Evolutionary conservation across 2,797 vertebrate genomes (phyloP).

Genomic region (Sebastes miniatus): DNA sequence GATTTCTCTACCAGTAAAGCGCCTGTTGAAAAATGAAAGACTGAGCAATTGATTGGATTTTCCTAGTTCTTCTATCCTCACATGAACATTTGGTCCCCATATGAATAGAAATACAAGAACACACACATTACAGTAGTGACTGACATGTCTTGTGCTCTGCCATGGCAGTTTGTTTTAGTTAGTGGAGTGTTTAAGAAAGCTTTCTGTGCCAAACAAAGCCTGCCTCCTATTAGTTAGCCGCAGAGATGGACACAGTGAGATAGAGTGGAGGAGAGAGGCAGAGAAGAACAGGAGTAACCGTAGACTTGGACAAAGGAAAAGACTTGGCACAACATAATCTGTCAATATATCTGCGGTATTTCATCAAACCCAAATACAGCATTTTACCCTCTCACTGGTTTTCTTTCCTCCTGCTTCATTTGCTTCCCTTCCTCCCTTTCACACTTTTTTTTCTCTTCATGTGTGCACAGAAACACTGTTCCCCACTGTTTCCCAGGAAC

Average conservation of each 20-base stretch:
- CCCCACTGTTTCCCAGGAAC: slow-evolving; percentile 7
- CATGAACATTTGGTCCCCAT: neutral
- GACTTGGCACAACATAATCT: neutral
- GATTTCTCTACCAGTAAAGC: neutral
- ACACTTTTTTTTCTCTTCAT: neutral
- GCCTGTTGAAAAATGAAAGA: neutral
- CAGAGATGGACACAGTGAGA: slow-evolving; percentile 10
- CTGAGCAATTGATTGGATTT: neutral
- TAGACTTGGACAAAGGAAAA: slow-evolving; percentile 6
- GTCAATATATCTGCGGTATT: slow-evolving; percentile 16
- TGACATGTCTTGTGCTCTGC: slow-evolving; percentile 10
- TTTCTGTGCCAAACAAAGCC: slow-evolving; percentile 19
- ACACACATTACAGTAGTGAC: neutral
- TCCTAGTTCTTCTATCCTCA: neutral
- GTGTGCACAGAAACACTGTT: neutral
- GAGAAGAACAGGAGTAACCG: neutral
- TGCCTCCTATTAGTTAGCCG: slow-evolving; percentile 22
- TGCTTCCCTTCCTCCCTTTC: neutral
- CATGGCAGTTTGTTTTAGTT: slow-evolving; percentile 13
- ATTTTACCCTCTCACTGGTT: neutral
- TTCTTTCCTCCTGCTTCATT: neutral
- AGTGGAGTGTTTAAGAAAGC: neutral
- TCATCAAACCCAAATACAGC: slow-evolving; percentile 6
- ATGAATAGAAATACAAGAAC: neutral
- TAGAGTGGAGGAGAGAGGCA: neutral